Base-by-base conservation (phyloP, 2,113 vertebrate genomes). In the Ondatra zibethicus region DNA sequence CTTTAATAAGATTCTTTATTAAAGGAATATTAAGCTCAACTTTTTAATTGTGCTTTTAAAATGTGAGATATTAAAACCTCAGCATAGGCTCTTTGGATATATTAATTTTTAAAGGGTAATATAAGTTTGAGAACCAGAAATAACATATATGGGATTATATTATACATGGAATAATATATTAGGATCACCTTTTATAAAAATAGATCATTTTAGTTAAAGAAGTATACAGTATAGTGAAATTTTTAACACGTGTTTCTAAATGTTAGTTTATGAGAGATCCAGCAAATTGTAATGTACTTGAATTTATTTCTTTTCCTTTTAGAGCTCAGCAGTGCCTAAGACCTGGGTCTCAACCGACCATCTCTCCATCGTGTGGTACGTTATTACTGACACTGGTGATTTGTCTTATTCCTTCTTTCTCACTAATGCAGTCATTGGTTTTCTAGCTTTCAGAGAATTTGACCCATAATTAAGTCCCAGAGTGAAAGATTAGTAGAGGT, bases 291-390 rank as follows among this genome's bases (percentile, higher is more conserved):
- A 93, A 58, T 95, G 23, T 68, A 12, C n/a, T 95, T 93, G 55
- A 94, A 33, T 89, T 91, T 77, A 23, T 70, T 68, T 93, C 68
- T 94, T 94, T 92, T 97, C 47, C 33, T 33, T 33, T 0, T 91
- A 99, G 99, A 99, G 98, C 45, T 99, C 99, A 86, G 99, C 99
- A 84, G 99, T 99, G 94, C 99, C 99, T 96, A 99, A 99, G 97
- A 99, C 99, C 0, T 99, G 99, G 99, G 99, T 99, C 73, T 99
- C 99, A 96, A 99, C 99, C 81, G 99, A 99, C 92, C 99, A 99
- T 85, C 99, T 99, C 85, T 99, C 99, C 90, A 99, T 99, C 70
- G 99, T 99, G 84, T 99, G 99, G 99, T 99, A 99, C 98, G 98
- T 97, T 70, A 87, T 75, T 73, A 42, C 42, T 91, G 78, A 76